Percentiles rank a stretch among this genome's conserved stretches.
phyloP scores from a whole-genome alignment of 1,140 invertebrate genomes.

The Lepidurus packardi region DNA sequence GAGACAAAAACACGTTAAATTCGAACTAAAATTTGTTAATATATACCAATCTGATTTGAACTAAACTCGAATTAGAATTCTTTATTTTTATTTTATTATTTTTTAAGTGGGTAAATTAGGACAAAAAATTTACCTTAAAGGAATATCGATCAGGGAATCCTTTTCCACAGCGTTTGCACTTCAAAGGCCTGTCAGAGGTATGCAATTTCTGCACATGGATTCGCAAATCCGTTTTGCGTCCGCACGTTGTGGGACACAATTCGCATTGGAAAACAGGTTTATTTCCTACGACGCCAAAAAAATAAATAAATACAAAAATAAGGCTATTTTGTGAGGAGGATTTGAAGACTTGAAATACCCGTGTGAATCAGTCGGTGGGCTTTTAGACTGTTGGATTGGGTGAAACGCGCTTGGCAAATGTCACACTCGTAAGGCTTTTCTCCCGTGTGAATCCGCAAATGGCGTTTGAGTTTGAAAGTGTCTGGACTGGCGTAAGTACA shows the following conservation, averaged over 20 bases:
- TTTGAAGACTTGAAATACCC: constrained; percentile 50
- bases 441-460: constrained; percentile 57
- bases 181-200: constrained; percentile 82
- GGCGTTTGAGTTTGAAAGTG: constrained; percentile 82
- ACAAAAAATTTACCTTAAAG: constrained; percentile 46
- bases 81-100: too few species aligned
- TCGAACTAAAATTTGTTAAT: not conserved
- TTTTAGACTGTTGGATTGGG: constrained; percentile 91
- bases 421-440: constrained; percentile 61
- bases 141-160: constrained; percentile 77
- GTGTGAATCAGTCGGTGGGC: constrained; percentile 92
- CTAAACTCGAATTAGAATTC: not conserved
- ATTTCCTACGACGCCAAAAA: constrained; percentile 53
- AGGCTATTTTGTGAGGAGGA: constrained; percentile 1
- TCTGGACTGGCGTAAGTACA: constrained; percentile 97
- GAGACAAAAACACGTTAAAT: not conserved
- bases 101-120: too few species aligned
- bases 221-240: constrained; percentile 90
- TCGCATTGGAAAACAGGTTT: constrained; percentile 94
- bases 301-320: constrained; percentile 34
- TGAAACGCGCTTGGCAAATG: constrained; percentile 70
- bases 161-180: constrained; percentile 89
- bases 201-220: constrained; percentile 96
- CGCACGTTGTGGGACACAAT: constrained; percentile 91
- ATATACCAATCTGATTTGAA: not conserved